Base-by-base conservation (phyloP, 1,140 invertebrate genomes). In the Dufourea novaeangliae region DNA sequence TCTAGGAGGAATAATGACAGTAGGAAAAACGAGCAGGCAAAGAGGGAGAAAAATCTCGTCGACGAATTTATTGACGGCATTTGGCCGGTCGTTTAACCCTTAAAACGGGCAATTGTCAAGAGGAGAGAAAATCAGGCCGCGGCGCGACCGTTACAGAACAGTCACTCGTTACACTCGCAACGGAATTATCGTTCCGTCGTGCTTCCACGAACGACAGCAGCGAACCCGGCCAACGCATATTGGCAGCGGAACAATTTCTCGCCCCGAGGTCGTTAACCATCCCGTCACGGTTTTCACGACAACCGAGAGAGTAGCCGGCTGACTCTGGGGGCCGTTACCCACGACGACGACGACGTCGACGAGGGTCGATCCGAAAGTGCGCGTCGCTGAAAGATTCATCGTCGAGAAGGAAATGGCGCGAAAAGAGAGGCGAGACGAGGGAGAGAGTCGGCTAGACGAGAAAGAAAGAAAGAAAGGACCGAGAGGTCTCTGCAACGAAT, bases 301-400 rank as follows among this genome's bases (percentile, higher is more conserved):
- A 22, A 17, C n/a, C n/a, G n/a, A 8, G 67, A 1, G n/a, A 34
- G 22, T 10, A 44, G 41, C 41, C 17, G 41, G 41, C 14, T 14
- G 17, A 44, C 41, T 44, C 41, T 14, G 14, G 41, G 17, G 41
- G 11, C 41, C n/a, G 32, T 10, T n/a, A 17, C 14, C 32, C 41
- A n/a, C 37, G 32, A 22, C 44, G 61, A 27, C 39, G 34, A 41
- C 52, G 66, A 39, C 11, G 73, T 22, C 37, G 54, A 59, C 10
- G 22, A 50, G 41, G 56, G 66, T 70, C 56, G 69, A 61, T 57
- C 34, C 32, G 52, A 66, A 46, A 74, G 77, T 52, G 59, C 34
- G 75, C 54, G 66, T 29, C 76, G 46, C n/a, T 72, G 50, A 46
- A 72, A 79, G 77, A 83, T 83, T 83, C 82, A 77, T 80, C 68